phyloP scores from a whole-genome alignment of 2,797 vertebrate genomes.

The Urosaurus nigricauda region DNA sequence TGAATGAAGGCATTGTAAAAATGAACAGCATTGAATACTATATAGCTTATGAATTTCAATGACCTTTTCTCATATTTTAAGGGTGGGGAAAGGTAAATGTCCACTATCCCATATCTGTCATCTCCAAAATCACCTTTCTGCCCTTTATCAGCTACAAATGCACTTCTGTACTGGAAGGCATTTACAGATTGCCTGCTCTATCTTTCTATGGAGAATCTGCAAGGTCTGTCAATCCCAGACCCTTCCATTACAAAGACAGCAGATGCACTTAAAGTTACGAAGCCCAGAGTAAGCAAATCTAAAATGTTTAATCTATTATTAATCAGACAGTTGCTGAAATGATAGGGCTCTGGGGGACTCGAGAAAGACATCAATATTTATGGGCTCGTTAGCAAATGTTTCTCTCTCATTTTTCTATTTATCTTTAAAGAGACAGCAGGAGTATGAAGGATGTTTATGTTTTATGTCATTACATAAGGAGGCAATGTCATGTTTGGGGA shows the following conservation, averaged over 20 bases:
- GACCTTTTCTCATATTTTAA: constrained; percentile 53
- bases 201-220: constrained; percentile 56
- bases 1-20: not conserved
- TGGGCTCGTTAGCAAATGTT: constrained; percentile 78
- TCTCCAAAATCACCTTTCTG: constrained; percentile 41
- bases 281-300: constrained; percentile 81
- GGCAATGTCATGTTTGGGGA: constrained; percentile 68
- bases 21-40: not conserved
- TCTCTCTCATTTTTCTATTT: constrained; percentile 41
- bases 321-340: constrained; percentile 82
- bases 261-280: constrained; percentile 76
- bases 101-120: constrained; percentile 34
- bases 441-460: constrained; percentile 70
- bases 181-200: constrained; percentile 60
- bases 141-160: constrained; percentile 50
- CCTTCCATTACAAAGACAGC: constrained; percentile 68
- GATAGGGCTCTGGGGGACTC: constrained; percentile 78
- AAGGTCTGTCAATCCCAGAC: constrained; percentile 53
- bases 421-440: constrained; percentile 61
- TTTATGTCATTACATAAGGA: constrained; percentile 68
- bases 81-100: constrained; percentile 55
- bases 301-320: constrained; percentile 87
- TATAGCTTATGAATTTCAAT: not conserved
- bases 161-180: constrained; percentile 60
- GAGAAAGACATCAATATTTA: constrained; percentile 83